phyloP scores from a whole-genome alignment of 2,888 invertebrate species.

The Xanthorhoe designata region DNA sequence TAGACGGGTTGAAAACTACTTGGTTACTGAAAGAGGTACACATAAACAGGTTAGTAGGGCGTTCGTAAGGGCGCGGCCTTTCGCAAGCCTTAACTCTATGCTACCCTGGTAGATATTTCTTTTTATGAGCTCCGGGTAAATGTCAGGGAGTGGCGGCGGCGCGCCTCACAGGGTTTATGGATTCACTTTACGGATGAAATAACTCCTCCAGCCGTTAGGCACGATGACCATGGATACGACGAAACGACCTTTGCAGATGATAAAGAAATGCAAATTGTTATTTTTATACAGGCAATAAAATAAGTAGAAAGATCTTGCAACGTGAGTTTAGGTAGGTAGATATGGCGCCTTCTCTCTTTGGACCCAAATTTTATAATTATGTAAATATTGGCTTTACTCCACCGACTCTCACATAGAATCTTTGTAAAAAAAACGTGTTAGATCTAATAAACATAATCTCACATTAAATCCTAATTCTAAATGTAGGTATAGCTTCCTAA shows the following conservation, averaged over 20 bases:
- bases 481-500: background rate
- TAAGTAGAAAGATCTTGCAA: background rate
- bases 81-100: slow-evolving; percentile 72
- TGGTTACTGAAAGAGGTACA: slow-evolving; percentile 19
- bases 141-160: slow-evolving; percentile 80
- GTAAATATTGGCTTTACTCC: background rate
- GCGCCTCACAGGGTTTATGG: slow-evolving; percentile 55
- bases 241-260: slow-evolving; percentile 31
- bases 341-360: background rate
- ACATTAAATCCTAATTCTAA: background rate
- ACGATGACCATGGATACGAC: slow-evolving; percentile 39
- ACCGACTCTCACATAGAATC: too few relatives aligned
- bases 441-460: too few relatives aligned
- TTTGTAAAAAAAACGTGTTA: too few relatives aligned
- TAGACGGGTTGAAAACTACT: too few relatives aligned
- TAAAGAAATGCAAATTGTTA: slow-evolving; percentile 29
- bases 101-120: slow-evolving; percentile 81
- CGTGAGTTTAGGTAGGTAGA: background rate
- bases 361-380: background rate
- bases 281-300: slow-evolving; percentile 5
- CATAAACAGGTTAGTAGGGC: slow-evolving; percentile 75
- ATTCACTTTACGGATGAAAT: slow-evolving; percentile 32
- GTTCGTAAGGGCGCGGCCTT: slow-evolving; percentile 73
- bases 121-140: slow-evolving; percentile 83
- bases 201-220: slow-evolving; percentile 41